Evolutionary conservation across 2,113 vertebrate genomes (phyloP).

Genomic region (Gavialis gangeticus): DNA sequence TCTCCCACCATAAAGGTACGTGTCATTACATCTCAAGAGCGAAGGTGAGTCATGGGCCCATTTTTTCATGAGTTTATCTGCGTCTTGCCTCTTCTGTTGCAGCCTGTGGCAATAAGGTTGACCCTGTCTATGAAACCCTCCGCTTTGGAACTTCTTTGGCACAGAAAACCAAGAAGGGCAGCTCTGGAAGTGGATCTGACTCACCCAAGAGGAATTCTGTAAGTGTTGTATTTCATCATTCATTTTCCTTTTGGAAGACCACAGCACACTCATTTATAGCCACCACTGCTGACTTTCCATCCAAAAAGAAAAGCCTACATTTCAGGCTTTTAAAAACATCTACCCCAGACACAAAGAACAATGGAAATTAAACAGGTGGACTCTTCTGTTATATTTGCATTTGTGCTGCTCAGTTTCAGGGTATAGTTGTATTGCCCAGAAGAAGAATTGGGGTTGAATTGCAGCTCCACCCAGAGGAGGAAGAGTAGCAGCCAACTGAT

Average conservation of each 20-base stretch:
- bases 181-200: slow-evolving; percentile 88
- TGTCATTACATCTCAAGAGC: neutral
- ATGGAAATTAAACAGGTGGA: neutral
- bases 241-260: neutral
- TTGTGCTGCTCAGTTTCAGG: neutral
- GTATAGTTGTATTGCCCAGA: neutral
- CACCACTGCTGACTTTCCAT: neutral
- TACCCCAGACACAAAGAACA: neutral
- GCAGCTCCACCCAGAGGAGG: neutral
- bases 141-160: slow-evolving; percentile 97
- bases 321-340: neutral
- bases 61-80: neutral
- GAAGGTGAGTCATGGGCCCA: neutral
- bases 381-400: neutral
- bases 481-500: neutral
- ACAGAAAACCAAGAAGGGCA: slow-evolving; percentile 93
- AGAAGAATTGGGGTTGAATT: neutral
- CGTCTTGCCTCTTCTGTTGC: slow-evolving; percentile 57
- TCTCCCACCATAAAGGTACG: neutral
- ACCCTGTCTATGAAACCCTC: slow-evolving; percentile 96
- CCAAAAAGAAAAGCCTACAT: neutral
- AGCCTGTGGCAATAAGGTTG: slow-evolving; percentile 98
- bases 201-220: slow-evolving; percentile 94
- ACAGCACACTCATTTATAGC: neutral
- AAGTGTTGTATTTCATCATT: slow-evolving; percentile 59